Evolutionary conservation across 2,888 invertebrate genomes (phyloP).

Genomic region (Heliconius ismenius): DNA sequence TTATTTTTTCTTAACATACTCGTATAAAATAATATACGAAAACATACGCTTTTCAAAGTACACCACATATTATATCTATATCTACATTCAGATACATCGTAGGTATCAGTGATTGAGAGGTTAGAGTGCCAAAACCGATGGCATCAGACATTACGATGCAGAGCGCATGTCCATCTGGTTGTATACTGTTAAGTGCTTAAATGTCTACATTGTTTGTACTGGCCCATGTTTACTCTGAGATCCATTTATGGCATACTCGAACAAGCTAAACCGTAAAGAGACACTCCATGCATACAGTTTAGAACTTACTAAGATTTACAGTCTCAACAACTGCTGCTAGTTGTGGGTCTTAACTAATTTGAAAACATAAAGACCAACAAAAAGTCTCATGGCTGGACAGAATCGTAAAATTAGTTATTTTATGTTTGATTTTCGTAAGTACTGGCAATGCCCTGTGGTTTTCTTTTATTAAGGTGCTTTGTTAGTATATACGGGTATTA

Average conservation of each 20-base stretch:
- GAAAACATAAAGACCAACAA: not conserved
- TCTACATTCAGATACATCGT: not conserved
- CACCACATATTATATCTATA: not conserved
- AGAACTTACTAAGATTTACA: conserved; percentile 6
- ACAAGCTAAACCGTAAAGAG: conserved; percentile 1
- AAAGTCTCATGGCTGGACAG: not conserved
- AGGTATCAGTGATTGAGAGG: not conserved
- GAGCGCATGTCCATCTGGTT: conserved; percentile 12
- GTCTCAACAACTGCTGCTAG: not conserved
- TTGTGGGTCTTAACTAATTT: not conserved
- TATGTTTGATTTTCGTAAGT: no score
- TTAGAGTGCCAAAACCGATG: conserved; percentile 1
- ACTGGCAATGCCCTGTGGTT: no score
- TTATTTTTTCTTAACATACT: no score
- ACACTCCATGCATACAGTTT: conserved; percentile 7
- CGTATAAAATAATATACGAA: not conserved
- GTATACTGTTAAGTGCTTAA: conserved; percentile 19
- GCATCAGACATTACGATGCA: conserved; percentile 19
- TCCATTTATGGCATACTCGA: conserved; percentile 21
- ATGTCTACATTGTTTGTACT: conserved; percentile 17
- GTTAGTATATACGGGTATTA: not conserved
- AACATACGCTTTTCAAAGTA: not conserved
- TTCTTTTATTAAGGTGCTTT: no score
- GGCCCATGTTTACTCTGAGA: conserved; percentile 14
- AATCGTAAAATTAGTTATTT: not conserved